Evolutionary conservation across 2,888 invertebrate genomes (phyloP).

Genomic region (Eupithecia abbreviata): DNA sequence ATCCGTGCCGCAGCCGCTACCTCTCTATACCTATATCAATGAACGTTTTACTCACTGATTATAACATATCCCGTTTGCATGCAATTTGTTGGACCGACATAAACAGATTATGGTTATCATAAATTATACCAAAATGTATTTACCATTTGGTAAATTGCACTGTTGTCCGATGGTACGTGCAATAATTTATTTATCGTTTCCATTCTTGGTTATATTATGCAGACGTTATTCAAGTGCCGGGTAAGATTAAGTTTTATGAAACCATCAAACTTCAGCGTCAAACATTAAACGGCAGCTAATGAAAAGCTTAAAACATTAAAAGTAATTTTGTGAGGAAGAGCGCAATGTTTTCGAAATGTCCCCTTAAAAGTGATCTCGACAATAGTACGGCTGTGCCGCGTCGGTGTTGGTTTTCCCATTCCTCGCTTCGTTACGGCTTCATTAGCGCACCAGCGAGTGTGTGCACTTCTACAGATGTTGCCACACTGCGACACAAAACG

Average conservation of each 20-base stretch:
- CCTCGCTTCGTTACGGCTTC: conserved; percentile 74
- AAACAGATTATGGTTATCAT: conserved; percentile 34
- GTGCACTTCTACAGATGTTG: conserved; percentile 36
- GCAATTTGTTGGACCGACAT: conserved; percentile 32
- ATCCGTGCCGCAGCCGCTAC: conserved; percentile 32
- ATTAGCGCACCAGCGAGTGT: conserved; percentile 65
- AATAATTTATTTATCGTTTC: conserved; percentile 33
- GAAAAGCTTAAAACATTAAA: conserved; percentile 47
- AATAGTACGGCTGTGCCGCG: conserved; percentile 72
- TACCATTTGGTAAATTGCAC: conserved; percentile 23
- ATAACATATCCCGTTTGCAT: conserved; percentile 30
- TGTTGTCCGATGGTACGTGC: conserved; percentile 9
- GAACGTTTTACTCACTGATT: conserved; percentile 41
- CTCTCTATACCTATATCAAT: conserved; percentile 31
- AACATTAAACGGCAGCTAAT: conserved; percentile 43
- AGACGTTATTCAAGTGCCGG: conserved; percentile 19
- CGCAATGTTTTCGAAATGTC: conserved; percentile 57
- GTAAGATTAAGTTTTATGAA: conserved; percentile 33
- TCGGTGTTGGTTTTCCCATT: conserved; percentile 68
- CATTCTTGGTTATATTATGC: conserved; percentile 26
- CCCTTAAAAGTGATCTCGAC: conserved; percentile 64
- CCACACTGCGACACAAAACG: conserved; percentile 23
- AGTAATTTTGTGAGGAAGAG: conserved; percentile 53
- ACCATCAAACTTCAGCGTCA: conserved; percentile 35
- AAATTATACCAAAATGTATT: conserved; percentile 29